Evolutionary conservation across 2,797 vertebrate genomes (phyloP).

Genomic region (Natrix natrix): DNA sequence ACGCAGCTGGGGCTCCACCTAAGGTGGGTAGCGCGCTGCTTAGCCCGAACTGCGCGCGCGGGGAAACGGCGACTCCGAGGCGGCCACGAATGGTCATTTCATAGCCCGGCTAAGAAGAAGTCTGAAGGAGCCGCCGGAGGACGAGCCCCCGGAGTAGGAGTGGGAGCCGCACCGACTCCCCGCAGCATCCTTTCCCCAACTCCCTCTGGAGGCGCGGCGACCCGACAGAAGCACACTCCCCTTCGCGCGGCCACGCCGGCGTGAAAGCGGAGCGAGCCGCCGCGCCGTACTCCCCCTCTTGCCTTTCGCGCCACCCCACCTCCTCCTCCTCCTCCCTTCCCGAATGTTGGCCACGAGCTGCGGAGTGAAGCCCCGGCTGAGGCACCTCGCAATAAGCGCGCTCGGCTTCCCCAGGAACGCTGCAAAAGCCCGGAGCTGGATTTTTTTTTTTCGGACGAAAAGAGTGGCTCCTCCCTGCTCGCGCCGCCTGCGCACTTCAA

Average conservation of each 20-base stretch:
- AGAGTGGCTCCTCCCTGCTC: conserved; percentile 24
- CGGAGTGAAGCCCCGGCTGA: conserved; percentile 63
- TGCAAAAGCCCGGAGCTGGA: conserved; percentile 74
- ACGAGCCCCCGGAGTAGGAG: background rate
- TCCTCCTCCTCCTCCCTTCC: too few species aligned
- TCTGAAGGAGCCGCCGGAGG: background rate
- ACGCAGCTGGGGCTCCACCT: conserved; percentile 28
- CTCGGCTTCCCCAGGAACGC: conserved; percentile 59
- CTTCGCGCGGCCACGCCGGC: background rate
- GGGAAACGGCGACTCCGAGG: conserved; percentile 17
- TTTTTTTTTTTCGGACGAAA: conserved; percentile 47
- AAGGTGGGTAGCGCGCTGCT: background rate
- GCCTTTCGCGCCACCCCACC: too few species aligned
- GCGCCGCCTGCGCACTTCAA: background rate
- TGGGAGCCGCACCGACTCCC: background rate
- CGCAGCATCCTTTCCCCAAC: conserved; percentile 7
- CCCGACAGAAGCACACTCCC: conserved; percentile 18
- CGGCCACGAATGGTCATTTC: conserved; percentile 34
- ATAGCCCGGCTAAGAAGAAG: conserved; percentile 6
- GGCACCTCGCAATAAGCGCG: conserved; percentile 70
- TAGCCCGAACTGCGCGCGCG: conserved; percentile 39
- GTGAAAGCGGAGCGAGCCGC: background rate
- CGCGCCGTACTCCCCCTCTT: background rate
- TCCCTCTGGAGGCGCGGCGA: background rate
- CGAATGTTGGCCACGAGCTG: conserved; percentile 15